Evolutionary conservation across 2,888 invertebrate species (phyloP).

Genomic region (Sphaerophoria rueppellii): DNA sequence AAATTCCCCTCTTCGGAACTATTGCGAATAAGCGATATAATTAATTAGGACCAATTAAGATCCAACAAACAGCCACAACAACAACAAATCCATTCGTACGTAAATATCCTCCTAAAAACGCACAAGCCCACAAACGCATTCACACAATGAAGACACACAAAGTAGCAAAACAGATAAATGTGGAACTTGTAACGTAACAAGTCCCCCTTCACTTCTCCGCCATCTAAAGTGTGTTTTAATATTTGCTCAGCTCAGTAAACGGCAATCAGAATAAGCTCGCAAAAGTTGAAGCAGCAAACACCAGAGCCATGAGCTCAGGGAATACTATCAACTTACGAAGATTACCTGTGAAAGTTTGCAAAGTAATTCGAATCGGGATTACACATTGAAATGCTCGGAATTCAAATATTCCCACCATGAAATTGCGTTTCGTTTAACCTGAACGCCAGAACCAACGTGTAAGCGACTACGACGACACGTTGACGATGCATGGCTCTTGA

Average conservation of each 20-base stretch:
- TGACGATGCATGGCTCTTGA: neutral
- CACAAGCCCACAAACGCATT: constrained; percentile 13
- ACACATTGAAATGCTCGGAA: constrained; percentile 72
- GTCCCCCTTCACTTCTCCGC: constrained; percentile 20
- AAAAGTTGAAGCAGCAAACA: neutral
- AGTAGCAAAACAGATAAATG: constrained; percentile 69
- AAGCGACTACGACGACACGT: neutral
- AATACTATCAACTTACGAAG: constrained; percentile 64
- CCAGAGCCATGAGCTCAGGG: constrained; percentile 46
- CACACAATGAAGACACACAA: constrained; percentile 21
- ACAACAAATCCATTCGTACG: constrained; percentile 2
- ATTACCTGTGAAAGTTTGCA: constrained; percentile 71
- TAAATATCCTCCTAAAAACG: neutral
- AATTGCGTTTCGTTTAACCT: constrained; percentile 58
- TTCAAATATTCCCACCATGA: constrained; percentile 74
- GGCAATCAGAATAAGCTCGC: neutral
- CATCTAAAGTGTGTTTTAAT: constrained; percentile 50
- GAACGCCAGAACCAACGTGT: constrained; percentile 5
- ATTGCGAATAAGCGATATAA: constrained; percentile 72
- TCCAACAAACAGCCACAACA: constrained; percentile 56
- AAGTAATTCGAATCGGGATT: constrained; percentile 73
- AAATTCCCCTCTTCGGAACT: constrained; percentile 64
- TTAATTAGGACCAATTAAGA: constrained; percentile 73
- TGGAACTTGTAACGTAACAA: constrained; percentile 72
- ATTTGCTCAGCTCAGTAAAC: constrained; percentile 60